Evolutionary conservation across 2,113 vertebrate species (phyloP), one percentile per base, ranked within the genome.

Genomic region (Pleuronectes platessa): DNA sequence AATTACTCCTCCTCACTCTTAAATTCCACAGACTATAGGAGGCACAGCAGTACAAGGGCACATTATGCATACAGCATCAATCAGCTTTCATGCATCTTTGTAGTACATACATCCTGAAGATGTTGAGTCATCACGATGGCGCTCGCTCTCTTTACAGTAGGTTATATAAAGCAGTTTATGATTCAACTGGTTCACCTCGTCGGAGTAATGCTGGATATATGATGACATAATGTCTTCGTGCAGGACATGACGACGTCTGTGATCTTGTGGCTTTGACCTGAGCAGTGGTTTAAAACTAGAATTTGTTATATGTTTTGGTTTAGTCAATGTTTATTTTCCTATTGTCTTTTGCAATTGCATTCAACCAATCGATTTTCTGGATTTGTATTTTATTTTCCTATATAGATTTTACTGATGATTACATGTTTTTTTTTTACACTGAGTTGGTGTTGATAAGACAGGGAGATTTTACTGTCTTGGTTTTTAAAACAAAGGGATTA

Each of bases 1-100:
- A 85, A 88, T 87, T 82, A 86, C 13, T 85, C 21, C 70, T 73
- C 74, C 61, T 87, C 73, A 78, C 65, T 76, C 68, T 74, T 82
- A 69, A 78, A 78, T 83, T 68, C 70, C 62, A 69, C n/a, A 69
- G 45, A 61, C 69, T 76, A 78, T 69, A 82, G 54, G 70, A 85
- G 79, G 2, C 71, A 66, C 67, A 76, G 73, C 65, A 77, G 75
- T 78, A 66, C 75, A 80, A 73, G 42, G 66, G n/a, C 62, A 76
- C 35, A 80, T 72, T 83, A 84, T 81, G 55, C 69, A 79, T 49
- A 68, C 18, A 68, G 64, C 45, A 83, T 87, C 75, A 88, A 55
- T 71, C 75, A 82, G 65, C 47, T 69, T 78, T 76, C 74, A 77
- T 81, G 60, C 54, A 66, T 71, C 70, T 82, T 74, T 76, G 74